Evolutionary conservation across 2,888 invertebrate genomes (phyloP).

Genomic region (Oithona nana): DNA sequence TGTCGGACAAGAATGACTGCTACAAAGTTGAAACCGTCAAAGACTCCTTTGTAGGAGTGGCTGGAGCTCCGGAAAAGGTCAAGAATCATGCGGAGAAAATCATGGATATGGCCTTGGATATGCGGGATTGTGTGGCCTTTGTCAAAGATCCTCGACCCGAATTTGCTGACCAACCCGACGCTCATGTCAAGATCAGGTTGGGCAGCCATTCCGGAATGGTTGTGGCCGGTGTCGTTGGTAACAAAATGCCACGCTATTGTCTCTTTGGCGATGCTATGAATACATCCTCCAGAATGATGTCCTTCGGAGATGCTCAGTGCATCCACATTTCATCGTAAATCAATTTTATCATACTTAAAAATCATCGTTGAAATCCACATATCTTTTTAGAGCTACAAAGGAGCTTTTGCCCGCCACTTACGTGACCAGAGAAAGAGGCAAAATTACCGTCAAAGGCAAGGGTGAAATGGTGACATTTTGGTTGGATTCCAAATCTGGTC

Average conservation of each 20-base stretch:
- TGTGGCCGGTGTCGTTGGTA: conserved; percentile 78
- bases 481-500: conserved; percentile 30
- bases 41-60: conserved; percentile 93
- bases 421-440: conserved; percentile 49
- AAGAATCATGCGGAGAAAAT: conserved; percentile 48
- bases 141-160: conserved; percentile 11
- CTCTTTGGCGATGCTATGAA: conserved; percentile 20
- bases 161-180: not conserved
- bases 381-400: not conserved
- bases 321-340: conserved; percentile 14
- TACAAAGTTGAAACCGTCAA: conserved; percentile 97
- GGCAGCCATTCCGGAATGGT: conserved; percentile 80
- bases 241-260: conserved; percentile 64
- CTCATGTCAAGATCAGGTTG: conserved; percentile 29
- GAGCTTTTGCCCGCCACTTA: conserved; percentile 36
- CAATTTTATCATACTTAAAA: not conserved
- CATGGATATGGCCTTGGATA: conserved; percentile 84
- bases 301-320: conserved; percentile 11
- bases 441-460: conserved; percentile 63
- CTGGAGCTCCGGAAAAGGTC: conserved; percentile 66
- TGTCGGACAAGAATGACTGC: conserved; percentile 77
- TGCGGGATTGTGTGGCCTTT: conserved; percentile 67
- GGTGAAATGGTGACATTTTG: conserved; percentile 60
- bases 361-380: not conserved
- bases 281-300: conserved; percentile 16